Base-by-base conservation (phyloP, 1,140 invertebrate species). In the Dinoponera quadriceps region DNA sequence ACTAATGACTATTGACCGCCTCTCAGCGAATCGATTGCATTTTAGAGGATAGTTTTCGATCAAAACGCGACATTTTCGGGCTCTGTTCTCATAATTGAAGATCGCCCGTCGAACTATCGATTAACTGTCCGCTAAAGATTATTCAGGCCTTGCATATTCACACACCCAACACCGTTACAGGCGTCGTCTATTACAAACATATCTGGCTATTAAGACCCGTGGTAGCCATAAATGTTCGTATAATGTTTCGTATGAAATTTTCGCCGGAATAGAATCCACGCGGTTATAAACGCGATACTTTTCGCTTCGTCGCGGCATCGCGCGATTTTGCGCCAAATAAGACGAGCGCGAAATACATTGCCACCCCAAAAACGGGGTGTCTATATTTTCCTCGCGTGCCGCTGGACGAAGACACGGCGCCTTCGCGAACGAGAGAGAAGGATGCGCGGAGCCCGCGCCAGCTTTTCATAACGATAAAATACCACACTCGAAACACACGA, bases 401-500 rank as follows among this genome's bases (percentile, higher is more conserved):
- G 38, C 38, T 3, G 11, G 38, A 44, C 38, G 38, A 44, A 44
- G 38, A 44, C 38, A 44, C 38, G 38, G 38, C 38, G 38, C 38
- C 38, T 44, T 9, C 38, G 38, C 38, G 38, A 44, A 44, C 38
- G 9, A 44, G 38, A 44, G 5, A n/a, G n/a, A n/a, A n/a, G n/a
- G n/a, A n/a, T n/a, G n/a, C n/a, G n/a, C n/a, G n/a, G n/a, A n/a
- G n/a, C n/a, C n/a, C 29, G 38, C 38, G 38, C 38, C 4, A 44
- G 7, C 38, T 44, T 44, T 44, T 16, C 44, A 63, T 63, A 29
- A 27, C 18, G 18, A 18, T 62, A 22, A 44, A 29, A 62, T 44
- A 44, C 29, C 29, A 14, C 54, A 63, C 29, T 62, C 33, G 18
- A 82, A 82, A 78, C 63, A 74, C 68, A 82, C 48, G 60, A 77